These are phyloP conservation scores for Endotricha flammealis DNA, from an alignment of 2,888 invertebrate genomes.

Conservation along the genomic window DNA sequence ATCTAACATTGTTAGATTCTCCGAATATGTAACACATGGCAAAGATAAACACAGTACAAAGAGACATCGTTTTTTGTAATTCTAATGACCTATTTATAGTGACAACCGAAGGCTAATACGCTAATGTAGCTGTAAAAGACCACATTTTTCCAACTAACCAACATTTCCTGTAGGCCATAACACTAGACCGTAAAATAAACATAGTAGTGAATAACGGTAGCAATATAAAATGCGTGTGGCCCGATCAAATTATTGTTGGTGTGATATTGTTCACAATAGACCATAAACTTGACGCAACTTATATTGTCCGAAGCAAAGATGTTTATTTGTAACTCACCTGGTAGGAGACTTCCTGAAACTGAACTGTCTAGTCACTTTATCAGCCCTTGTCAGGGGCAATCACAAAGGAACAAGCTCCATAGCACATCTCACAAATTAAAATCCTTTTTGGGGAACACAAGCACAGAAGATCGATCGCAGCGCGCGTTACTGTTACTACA, in stretches of 20 bases:
- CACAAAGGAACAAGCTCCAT: constrained; percentile 60
- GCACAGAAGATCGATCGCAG: constrained; percentile 42
- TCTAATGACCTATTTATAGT: background rate
- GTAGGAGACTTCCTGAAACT: constrained; percentile 37
- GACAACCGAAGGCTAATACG: background rate
- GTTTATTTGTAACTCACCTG: constrained; percentile 36
- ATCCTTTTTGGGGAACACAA: constrained; percentile 43
- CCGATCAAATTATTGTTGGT: constrained; percentile 27
- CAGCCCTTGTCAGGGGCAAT: constrained; percentile 54
- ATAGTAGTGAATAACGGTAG: constrained; percentile 1
- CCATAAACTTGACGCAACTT: constrained; percentile 38
- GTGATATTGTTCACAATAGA: constrained; percentile 42
- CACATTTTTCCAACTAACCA: background rate
- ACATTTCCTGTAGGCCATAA: constrained; percentile 1
- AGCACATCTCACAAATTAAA: constrained; percentile 49
- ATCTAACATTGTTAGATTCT: background rate
- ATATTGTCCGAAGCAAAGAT: constrained; percentile 13
- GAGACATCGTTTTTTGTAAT: background rate
- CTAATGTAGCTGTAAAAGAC: background rate
- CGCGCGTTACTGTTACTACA: constrained; percentile 52
- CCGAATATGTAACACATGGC: background rate
- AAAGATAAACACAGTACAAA: background rate
- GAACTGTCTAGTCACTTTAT: constrained; percentile 22
- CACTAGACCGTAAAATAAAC: constrained; percentile 2
- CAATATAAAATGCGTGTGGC: constrained; percentile 16